Evolutionary conservation across 1,140 invertebrate species (phyloP), one percentile per base, ranked within the genome.

Genomic region (Pseudobourletiella spinata): DNA sequence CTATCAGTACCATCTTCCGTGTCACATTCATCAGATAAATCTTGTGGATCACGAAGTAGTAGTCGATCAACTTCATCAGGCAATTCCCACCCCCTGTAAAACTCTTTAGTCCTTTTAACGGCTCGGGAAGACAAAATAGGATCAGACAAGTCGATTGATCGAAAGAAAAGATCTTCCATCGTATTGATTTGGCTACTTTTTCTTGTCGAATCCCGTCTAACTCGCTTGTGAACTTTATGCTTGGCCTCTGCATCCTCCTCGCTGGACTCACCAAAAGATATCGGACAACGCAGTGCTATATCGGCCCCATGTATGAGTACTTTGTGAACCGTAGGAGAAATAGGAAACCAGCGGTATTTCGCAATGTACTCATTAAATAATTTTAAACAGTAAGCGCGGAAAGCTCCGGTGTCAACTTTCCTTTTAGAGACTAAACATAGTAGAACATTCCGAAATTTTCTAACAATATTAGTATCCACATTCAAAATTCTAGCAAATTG

Each of bases 401-500:
- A 64, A 18, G 39, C 43, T 26, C 54, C 30, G 14, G 26, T 4
- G 28, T 59, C 32, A 18, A 59, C 44, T 26, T 22, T 8, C 2
- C 55, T 26, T 11, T 25, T 22, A 29, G 2, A 65, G 11, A 59
- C 60, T n/a, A 65, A 18, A 1, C 24, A 29, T 32, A 35, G 8
- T 3, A 65, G 29, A 48, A 65, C 48, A 3, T 22, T 48, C 22
- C 25, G 44, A 20, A 57, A 46, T 24, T 39, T 35, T 15, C 26
- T 26, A 15, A 65, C 18, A 24, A 65, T n/a, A 15, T 35, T 4
- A 1, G 32, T 15, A 20, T 61, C 51, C 2, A 65, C 2, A 2
- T 39, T 57, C 16, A 58, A 22, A 48, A 65, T 65, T 15, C 24
- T 3, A 2, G 63, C 58, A n/a, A 61, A 52, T 32, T 20, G n/a